Conservation (phyloP, 64 coral and sea anemone genomes). For the Actinia tenebrosa region DNA sequence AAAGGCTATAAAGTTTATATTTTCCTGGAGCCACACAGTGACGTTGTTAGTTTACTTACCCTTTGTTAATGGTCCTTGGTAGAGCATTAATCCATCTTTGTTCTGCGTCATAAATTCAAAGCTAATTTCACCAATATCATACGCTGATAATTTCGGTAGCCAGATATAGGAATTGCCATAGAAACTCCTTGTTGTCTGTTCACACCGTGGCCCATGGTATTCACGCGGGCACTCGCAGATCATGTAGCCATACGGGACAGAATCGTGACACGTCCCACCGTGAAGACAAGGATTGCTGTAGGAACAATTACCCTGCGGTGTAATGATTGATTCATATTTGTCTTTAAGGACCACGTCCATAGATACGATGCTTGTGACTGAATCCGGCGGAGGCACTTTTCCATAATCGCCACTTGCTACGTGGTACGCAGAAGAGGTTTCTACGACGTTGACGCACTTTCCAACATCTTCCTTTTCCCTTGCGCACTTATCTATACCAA, state of each 20-base stretch:
- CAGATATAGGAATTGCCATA: constrained; percentile 75
- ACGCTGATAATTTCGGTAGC: constrained; percentile 56
- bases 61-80: constrained; percentile 72
- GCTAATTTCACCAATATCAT: constrained; percentile 60
- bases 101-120: constrained; percentile 68
- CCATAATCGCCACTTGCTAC: constrained; percentile 89
- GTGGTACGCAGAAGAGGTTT: constrained; percentile 46
- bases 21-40: too few relatives aligned
- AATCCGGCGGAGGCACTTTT: constrained; percentile 23
- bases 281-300: constrained; percentile 57
- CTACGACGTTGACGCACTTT: constrained; percentile 61
- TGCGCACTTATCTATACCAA: constrained; percentile 89
- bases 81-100: constrained; percentile 69
- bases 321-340: constrained; percentile 45
- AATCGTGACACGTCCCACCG: constrained; percentile 81
- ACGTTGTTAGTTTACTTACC: background rate
- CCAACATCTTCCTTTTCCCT: constrained; percentile 64
- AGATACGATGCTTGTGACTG: constrained; percentile 51
- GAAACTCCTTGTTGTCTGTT: constrained; percentile 81
- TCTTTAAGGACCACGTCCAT: constrained; percentile 48
- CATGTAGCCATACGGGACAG: constrained; percentile 56
- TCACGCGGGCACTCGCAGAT: constrained; percentile 66
- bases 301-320: constrained; percentile 15
- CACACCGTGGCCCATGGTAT: constrained; percentile 73
- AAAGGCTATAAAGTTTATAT: too few relatives aligned